phyloP scores from a whole-genome alignment of 2,797 vertebrate species.

The Malacoraja senta region DNA sequence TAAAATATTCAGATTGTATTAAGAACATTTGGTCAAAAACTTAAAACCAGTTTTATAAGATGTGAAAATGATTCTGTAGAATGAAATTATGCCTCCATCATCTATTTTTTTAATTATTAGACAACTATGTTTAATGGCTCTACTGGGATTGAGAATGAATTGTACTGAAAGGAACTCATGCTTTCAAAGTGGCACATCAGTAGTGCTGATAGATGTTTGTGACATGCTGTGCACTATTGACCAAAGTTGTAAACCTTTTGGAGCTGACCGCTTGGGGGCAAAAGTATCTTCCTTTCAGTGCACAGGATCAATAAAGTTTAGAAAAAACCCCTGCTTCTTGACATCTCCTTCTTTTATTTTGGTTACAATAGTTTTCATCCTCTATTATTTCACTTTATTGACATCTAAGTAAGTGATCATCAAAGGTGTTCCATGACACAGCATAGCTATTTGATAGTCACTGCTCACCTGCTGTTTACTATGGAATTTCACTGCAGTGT shows the following conservation, averaged over 20 bases:
- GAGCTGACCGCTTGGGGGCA: neutral
- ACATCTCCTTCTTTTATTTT: conserved; percentile 27
- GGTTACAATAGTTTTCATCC: conserved; percentile 20
- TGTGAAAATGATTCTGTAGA: neutral
- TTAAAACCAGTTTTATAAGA: neutral
- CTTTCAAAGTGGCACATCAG: neutral
- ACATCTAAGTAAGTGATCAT: neutral
- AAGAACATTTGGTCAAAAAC: neutral
- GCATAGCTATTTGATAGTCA: conserved; percentile 11
- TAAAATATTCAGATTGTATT: neutral
- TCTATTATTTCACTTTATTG: neutral
- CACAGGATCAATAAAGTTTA: neutral
- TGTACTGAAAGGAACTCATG: neutral
- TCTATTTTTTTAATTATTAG: neutral
- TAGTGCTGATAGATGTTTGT: neutral
- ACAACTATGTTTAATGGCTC: neutral
- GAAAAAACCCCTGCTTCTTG: neutral
- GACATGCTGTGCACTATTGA: conserved; percentile 17
- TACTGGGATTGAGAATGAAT: neutral
- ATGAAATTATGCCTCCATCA: neutral
- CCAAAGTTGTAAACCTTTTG: neutral
- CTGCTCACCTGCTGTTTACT: conserved; percentile 23
- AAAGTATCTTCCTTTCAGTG: neutral
- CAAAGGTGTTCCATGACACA: conserved; percentile 38
- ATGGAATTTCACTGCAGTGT: neutral